These are phyloP conservation scores for Galeruca laticollis DNA, from an alignment of 2,888 invertebrate genomes.

Conservation along the genomic window DNA sequence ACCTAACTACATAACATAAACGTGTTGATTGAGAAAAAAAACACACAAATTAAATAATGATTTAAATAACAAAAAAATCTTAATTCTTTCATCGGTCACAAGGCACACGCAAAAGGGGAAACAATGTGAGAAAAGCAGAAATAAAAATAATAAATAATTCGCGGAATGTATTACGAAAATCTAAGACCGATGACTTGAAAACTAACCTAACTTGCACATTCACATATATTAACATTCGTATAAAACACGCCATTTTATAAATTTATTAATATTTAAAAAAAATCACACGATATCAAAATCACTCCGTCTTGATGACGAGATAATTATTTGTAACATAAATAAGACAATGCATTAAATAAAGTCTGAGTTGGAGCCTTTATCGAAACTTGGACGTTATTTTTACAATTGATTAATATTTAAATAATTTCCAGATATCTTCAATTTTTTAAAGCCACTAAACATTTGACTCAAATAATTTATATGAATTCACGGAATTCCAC, in stretches of 20 bases:
- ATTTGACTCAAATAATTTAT: background rate
- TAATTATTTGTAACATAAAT: constrained; percentile 63
- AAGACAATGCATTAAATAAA: constrained; percentile 63
- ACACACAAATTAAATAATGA: constrained; percentile 67
- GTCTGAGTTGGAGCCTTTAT: constrained; percentile 55
- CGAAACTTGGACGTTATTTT: constrained; percentile 26
- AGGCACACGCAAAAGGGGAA: constrained; percentile 56
- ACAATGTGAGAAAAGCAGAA: constrained; percentile 59
- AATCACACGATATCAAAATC: constrained; percentile 69
- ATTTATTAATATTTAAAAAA: constrained; percentile 60
- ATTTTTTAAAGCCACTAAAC: background rate
- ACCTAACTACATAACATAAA: constrained; percentile 68
- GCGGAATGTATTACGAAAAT: constrained; percentile 63
- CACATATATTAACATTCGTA: constrained; percentile 64
- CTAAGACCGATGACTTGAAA: constrained; percentile 63
- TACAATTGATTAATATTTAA: background rate
- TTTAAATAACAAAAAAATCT: constrained; percentile 67
- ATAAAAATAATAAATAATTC: constrained; percentile 62
- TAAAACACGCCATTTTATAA: constrained; percentile 63
- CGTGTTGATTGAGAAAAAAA: constrained; percentile 64
- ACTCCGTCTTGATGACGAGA: constrained; percentile 63
- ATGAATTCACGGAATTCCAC: background rate
- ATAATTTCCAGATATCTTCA: background rate
- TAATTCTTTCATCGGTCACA: constrained; percentile 65
- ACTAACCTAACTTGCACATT: constrained; percentile 64